Percentiles rank a stretch among this genome's conserved stretches.
These are phyloP conservation scores for Nesidiocoris tenuis DNA, from an alignment of 2,888 invertebrate genomes.

Conservation along the genomic window DNA sequence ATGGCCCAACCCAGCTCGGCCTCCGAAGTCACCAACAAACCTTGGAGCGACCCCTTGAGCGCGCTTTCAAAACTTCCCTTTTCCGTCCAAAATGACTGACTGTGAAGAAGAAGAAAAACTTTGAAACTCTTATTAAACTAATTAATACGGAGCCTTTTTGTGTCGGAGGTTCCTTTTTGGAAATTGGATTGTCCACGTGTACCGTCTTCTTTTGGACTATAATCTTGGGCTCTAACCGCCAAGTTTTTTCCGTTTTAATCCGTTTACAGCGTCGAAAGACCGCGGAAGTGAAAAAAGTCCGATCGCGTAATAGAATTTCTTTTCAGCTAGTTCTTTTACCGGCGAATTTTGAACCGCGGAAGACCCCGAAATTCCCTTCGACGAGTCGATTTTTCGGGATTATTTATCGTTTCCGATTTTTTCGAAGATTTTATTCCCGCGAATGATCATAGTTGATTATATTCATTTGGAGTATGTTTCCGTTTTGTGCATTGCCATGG, in stretches of 20 bases:
- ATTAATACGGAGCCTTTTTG: slow-evolving; percentile 19
- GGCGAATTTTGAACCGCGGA: not conserved
- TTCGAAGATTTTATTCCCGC: no score
- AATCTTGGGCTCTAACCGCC: not conserved
- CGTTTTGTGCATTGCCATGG: no score
- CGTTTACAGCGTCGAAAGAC: not conserved
- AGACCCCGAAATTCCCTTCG: not conserved
- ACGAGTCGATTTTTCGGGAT: no score
- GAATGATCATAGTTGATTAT: no score
- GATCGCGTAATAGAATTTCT: not conserved
- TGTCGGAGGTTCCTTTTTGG: slow-evolving; percentile 1
- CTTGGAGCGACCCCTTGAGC: not conserved
- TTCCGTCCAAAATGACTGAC: not conserved
- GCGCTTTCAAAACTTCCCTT: not conserved
- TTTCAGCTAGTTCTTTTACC: not conserved
- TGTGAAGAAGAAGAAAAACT: not conserved
- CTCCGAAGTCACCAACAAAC: not conserved
- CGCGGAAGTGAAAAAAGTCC: not conserved
- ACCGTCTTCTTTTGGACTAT: not conserved
- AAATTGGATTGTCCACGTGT: slow-evolving; percentile 28
- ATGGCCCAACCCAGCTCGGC: not conserved
- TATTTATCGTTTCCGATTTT: no score
- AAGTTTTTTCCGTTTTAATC: not conserved
- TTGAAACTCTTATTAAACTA: slow-evolving; percentile 30
- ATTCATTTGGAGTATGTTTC: no score